These are phyloP conservation scores for Opisthocomus hoazin DNA, from an alignment of 2,113 vertebrate genomes.

Conservation along the genomic window DNA sequence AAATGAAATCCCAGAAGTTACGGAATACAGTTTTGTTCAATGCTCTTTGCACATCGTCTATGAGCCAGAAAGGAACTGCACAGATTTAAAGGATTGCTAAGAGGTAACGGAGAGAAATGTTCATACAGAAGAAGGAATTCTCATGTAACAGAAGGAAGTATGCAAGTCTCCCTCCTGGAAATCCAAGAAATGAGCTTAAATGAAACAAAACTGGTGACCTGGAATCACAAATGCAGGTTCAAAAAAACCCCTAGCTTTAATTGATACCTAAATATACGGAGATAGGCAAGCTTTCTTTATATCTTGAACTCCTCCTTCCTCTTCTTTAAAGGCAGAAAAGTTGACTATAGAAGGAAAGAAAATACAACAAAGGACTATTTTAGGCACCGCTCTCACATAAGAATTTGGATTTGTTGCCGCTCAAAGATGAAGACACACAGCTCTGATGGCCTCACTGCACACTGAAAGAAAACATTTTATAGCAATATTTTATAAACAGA, in stretches of 20 bases:
- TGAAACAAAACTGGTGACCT: not conserved
- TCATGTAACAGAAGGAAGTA: not conserved
- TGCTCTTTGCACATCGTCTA: not conserved
- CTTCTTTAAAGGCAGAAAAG: not conserved
- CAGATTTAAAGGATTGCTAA: not conserved
- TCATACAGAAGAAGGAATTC: not conserved
- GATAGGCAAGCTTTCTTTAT: not conserved
- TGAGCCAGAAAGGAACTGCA: not conserved
- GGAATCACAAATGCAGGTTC: not conserved
- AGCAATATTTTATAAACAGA: not conserved
- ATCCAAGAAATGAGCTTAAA: not conserved
- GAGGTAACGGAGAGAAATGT: not conserved
- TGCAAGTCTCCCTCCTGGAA: not conserved
- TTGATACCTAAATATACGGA: not conserved
- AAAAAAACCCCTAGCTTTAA: not conserved
- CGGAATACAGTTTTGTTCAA: not conserved
- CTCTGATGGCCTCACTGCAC: not conserved
- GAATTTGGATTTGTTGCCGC: not conserved
- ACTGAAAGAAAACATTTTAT: not conserved
- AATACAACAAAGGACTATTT: not conserved
- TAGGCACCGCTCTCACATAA: not conserved
- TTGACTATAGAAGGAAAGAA: not conserved
- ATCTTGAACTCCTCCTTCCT: not conserved
- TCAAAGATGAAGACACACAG: not conserved
- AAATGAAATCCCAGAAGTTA: not conserved